Percentiles rank a stretch among this genome's conserved stretches.
These are phyloP conservation scores for Dicrostonyx torquatus DNA, from an alignment of 2,797 vertebrate species.

Conservation along the genomic window DNA sequence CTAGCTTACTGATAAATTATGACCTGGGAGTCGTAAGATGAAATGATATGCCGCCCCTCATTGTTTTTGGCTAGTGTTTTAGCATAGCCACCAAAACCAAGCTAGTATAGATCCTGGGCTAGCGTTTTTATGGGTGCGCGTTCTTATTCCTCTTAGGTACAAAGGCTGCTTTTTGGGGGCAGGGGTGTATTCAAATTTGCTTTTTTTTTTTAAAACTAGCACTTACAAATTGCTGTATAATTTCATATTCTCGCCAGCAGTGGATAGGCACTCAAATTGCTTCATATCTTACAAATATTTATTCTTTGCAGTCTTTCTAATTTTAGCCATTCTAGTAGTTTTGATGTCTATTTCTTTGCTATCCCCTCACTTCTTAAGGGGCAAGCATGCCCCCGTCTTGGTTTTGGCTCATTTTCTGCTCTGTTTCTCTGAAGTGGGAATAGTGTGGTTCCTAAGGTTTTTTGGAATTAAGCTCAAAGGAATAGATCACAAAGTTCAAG, in stretches of 20 bases:
- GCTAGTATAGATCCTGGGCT: neutral
- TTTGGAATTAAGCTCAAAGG: slow-evolving; percentile 72
- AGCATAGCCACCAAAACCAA: neutral
- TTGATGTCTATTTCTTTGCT: slow-evolving; percentile 53
- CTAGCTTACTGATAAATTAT: neutral
- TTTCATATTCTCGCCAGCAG: neutral
- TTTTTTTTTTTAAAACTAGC: neutral
- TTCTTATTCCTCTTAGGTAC: slow-evolving; percentile 25
- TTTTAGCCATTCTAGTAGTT: slow-evolving; percentile 42
- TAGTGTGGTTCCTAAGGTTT: slow-evolving; percentile 47
- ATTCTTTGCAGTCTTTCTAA: slow-evolving; percentile 14
- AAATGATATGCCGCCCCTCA: neutral
- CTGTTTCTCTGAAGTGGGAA: neutral
- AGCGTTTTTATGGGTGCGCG: neutral
- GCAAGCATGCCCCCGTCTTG: neutral
- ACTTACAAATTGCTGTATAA: neutral
- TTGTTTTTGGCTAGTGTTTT: neutral
- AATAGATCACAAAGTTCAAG: slow-evolving; percentile 70
- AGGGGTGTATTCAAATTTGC: neutral
- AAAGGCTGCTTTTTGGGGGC: neutral
- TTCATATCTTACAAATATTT: neutral
- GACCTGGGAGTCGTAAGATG: neutral
- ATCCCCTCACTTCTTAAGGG: neutral
- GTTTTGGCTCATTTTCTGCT: neutral
- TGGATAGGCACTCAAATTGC: neutral